Evolutionary conservation across 1,140 invertebrate genomes (phyloP), one percentile per base, ranked within the genome.

Genomic region (Cheumatopsyche charites): DNA sequence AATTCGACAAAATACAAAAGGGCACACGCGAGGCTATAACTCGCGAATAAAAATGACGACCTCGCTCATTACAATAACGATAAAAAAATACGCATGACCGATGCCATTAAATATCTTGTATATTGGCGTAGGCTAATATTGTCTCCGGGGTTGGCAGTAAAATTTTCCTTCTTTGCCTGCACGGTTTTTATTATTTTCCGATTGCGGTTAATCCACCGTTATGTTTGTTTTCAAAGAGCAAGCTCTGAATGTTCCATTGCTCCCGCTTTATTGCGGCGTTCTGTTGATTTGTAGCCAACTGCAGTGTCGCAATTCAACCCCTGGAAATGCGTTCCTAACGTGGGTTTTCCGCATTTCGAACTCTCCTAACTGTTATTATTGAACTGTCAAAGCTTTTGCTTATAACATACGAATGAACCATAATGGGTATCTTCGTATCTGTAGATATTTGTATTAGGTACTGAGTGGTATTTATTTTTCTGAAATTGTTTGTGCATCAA

Each of bases 201-300:
- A 67, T 47, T 61, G 70, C 55, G 17, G 13, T 49, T 70, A 70
- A 70, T 70, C 55, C 58, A 63, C 36, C 9, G 47, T 65, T 71
- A 42, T 63, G 23, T 26, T 62, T 26, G 25, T 29, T 17, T 17
- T 36, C 58, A 21, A 9, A 62, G 45, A 62, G 58, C 23, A 67
- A 65, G 58, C 63, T 21, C 52, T 58, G 62, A 29, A 58, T 72
- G 71, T 72, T 58, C 47, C 42, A 62, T 71, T 67, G 55, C 45
- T 47, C 41, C 47, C 71, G 71, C 43, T 72, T 72, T 72, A 72
- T 72, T 72, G 71, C 71, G 52, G 52, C 26, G 66, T 67, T 67
- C 71, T 61, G 71, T 67, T 72, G 71, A 72, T 72, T 72, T 72
- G 71, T 72, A 23, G 26, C 52, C 65, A 36, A 72, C 71, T 72